phyloP scores from a whole-genome alignment of 1,140 invertebrate genomes.

The Patella vulgata region DNA sequence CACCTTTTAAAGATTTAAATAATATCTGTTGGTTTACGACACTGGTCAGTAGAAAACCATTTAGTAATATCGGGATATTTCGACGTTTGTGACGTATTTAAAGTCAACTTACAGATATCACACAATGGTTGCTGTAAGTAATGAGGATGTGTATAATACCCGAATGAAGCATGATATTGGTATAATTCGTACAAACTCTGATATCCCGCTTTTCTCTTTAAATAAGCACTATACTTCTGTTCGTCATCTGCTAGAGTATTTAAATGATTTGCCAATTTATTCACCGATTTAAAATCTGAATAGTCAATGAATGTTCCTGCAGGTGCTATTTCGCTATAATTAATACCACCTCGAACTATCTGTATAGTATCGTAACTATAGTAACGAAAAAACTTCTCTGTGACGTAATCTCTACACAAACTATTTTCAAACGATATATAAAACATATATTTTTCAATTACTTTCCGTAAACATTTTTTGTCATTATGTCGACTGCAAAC shows the following conservation, averaged over 20 bases:
- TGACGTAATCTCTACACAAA: conserved; percentile 63
- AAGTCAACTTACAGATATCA: conserved; percentile 13
- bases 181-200: conserved; percentile 18
- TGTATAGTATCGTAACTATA: conserved; percentile 60
- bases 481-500: neutral
- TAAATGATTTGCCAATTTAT: conserved; percentile 89
- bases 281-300: conserved; percentile 89
- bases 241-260: conserved; percentile 68
- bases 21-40: too few species aligned
- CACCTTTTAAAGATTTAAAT: too few species aligned
- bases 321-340: conserved; percentile 62
- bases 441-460: conserved; percentile 76
- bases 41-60: too few species aligned
- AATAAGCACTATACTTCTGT: conserved; percentile 46
- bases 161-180: neutral
- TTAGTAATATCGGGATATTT: too few species aligned
- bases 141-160: neutral
- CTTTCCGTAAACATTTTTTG: neutral
- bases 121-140: neutral
- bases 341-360: conserved; percentile 69
- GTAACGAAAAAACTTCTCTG: conserved; percentile 59
- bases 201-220: conserved; percentile 21
- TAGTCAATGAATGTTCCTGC: conserved; percentile 91
- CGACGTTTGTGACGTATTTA: too few species aligned
- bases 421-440: conserved; percentile 69